phyloP scores from a whole-genome alignment of 1,140 invertebrate genomes.

The Pentalonia nigronervosa region DNA sequence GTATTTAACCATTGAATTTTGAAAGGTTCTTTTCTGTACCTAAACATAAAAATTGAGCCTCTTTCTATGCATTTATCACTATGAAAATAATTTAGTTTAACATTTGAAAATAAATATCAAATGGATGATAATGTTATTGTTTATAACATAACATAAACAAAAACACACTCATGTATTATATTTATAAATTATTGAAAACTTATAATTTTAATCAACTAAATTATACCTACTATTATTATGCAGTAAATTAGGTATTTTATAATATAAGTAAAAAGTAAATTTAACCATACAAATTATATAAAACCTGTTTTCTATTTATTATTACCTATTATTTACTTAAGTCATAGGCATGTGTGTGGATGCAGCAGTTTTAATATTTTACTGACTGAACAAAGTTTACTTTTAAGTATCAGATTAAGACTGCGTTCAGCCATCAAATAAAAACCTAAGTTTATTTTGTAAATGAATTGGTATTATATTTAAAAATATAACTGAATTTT shows the following conservation, averaged over 20 bases:
- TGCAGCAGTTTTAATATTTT: neutral
- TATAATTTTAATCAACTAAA: neutral
- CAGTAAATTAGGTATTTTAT: neutral
- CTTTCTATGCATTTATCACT: constrained; percentile 14
- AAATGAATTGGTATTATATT: neutral
- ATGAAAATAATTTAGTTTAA: neutral
- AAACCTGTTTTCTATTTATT: neutral
- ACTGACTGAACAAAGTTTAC: neutral
- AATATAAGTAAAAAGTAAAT: neutral
- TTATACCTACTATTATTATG: constrained; percentile 2
- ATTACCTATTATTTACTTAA: neutral
- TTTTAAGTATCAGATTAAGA: neutral
- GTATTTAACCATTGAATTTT: neutral
- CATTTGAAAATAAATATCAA: neutral
- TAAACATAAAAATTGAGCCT: neutral
- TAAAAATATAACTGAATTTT: neutral
- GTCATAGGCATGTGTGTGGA: no score
- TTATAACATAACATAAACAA: neutral
- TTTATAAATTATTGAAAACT: neutral
- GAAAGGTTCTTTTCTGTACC: neutral
- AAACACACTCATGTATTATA: neutral
- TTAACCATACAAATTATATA: neutral
- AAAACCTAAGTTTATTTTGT: neutral
- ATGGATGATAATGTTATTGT: neutral
- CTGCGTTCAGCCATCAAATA: neutral